A percentile compares a stretch with the other conserved stretches of the same genome.
phyloP scores from a whole-genome alignment of 2,113 vertebrate species.

The Corynorhinus townsendii region DNA sequence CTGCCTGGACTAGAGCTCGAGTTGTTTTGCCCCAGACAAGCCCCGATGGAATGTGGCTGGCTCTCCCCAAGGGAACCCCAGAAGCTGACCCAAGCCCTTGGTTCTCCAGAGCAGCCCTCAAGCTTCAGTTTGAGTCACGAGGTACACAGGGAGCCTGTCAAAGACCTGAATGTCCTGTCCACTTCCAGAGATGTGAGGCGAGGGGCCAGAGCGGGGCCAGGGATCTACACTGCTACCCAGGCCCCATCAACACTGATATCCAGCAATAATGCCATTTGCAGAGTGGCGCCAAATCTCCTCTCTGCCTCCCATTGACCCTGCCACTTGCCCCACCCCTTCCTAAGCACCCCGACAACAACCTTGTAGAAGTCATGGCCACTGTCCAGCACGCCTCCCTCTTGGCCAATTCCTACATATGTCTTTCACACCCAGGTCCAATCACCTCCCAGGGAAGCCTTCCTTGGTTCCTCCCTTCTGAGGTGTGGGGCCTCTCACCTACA shows the following conservation, averaged over 20 bases:
- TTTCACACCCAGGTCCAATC: too few species aligned
- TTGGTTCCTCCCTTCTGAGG: background rate
- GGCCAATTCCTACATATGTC: background rate
- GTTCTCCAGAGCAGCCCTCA: background rate
- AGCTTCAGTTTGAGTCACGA: background rate
- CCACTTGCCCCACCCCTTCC: background rate
- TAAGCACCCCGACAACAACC: background rate
- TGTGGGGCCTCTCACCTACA: rapidly evolving
- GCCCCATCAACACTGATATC: rapidly evolving
- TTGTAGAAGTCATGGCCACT: background rate
- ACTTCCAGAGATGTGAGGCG: rapidly evolving
- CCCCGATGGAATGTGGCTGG: background rate
- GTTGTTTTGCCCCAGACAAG: rapidly evolving
- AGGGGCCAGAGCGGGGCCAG: background rate
- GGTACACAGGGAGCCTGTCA: rapidly evolving
- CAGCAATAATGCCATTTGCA: background rate
- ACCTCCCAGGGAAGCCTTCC: background rate
- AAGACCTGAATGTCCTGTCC: rapidly evolving
- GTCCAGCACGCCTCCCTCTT: background rate
- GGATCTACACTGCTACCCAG: background rate
- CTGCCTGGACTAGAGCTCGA: background rate
- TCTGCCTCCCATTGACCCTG: background rate
- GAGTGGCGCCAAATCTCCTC: background rate
- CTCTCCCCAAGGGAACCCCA: too few species aligned
- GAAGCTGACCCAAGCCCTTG: background rate